Evolutionary conservation across 92 coral and sea anemone genomes (phyloP).

Genomic region (Phymanthus crucifer): DNA sequence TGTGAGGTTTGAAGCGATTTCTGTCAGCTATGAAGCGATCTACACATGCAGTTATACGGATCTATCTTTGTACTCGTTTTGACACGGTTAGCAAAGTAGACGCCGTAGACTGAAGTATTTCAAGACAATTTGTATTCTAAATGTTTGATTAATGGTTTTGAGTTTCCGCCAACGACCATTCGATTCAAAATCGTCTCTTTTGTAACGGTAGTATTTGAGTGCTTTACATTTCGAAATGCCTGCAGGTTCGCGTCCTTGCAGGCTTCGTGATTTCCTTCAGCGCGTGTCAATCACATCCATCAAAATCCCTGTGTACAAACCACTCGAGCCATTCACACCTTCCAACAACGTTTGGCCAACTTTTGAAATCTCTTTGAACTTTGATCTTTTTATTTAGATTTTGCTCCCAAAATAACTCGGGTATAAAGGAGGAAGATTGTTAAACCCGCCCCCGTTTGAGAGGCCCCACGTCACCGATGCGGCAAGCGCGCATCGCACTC

Average conservation of each 20-base stretch:
- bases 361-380: slow-evolving; percentile 29
- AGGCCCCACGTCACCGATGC: neutral
- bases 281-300: slow-evolving; percentile 13
- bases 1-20: neutral
- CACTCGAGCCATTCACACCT: slow-evolving; percentile 21
- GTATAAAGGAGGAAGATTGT: neutral
- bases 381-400: slow-evolving; percentile 17
- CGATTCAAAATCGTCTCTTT: slow-evolving; percentile 8
- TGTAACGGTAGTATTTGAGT: neutral
- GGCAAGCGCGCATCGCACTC: slow-evolving; percentile 12
- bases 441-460: slow-evolving; percentile 7
- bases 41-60: neutral
- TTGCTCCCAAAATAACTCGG: neutral
- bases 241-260: neutral
- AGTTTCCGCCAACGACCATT: slow-evolving; percentile 3
- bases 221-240: neutral
- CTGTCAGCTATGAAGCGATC: neutral
- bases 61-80: neutral
- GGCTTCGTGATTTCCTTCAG: neutral
- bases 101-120: neutral
- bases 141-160: slow-evolving; percentile 19
- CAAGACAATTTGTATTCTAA: slow-evolving; percentile 6
- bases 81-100: neutral
- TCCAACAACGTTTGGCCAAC: slow-evolving; percentile 22
- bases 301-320: neutral